Conservation (phyloP, 2,888 invertebrate genomes). For the Dicycla oo region DNA sequence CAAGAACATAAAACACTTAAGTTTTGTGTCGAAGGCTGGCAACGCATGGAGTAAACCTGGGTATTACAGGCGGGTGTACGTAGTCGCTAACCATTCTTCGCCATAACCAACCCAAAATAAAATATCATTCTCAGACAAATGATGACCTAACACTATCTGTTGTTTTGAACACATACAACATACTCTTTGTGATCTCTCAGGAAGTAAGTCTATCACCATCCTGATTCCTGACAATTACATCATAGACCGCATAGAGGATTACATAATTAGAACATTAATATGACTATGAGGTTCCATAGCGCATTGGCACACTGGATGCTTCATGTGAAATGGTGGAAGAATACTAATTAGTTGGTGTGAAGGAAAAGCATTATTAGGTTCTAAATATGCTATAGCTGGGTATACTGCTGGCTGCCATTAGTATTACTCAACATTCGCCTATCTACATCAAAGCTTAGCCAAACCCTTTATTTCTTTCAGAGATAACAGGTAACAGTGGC, state of each 20-base stretch:
- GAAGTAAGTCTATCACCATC: neutral
- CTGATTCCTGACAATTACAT: conserved; percentile 24
- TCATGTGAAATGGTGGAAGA: conserved; percentile 30
- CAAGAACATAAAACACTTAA: too few species aligned
- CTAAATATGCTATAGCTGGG: too few species aligned
- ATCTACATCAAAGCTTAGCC: too few species aligned
- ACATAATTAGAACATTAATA: conserved; percentile 51
- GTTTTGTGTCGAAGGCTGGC: too few species aligned
- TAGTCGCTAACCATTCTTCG: too few species aligned
- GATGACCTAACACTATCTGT: neutral
- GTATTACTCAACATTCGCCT: too few species aligned
- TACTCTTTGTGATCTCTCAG: neutral
- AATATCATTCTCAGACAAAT: neutral
- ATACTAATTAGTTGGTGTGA: conserved; percentile 44
- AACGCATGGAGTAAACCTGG: too few species aligned
- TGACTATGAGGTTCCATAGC: conserved; percentile 26
- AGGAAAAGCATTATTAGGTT: conserved; percentile 9
- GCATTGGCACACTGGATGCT: conserved; percentile 31
- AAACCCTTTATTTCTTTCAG: too few species aligned
- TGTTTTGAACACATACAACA: too few species aligned
- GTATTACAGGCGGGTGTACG: too few species aligned
- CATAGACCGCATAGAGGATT: conserved; percentile 36
- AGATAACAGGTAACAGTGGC: neutral
- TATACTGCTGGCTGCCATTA: too few species aligned
- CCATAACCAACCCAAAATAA: neutral